These are phyloP conservation scores for Protaetia brevitarsis DNA, from an alignment of 1,140 invertebrate species.

Conservation along the genomic window DNA sequence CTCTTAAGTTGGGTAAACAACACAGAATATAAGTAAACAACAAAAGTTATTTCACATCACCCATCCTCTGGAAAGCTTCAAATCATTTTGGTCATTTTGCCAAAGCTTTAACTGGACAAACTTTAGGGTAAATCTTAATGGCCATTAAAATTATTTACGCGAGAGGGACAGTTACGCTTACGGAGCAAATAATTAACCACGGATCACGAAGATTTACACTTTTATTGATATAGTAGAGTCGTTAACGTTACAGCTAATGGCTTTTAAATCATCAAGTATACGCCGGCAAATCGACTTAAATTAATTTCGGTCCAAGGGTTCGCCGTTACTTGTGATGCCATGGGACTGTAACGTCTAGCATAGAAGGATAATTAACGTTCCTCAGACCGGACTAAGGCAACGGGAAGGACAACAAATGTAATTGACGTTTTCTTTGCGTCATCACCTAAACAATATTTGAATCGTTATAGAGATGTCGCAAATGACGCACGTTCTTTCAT, in stretches of 20 bases:
- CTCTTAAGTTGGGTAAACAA: too few relatives aligned
- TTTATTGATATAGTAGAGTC: conserved; percentile 1
- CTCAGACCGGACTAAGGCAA: neutral
- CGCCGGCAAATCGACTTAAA: conserved; percentile 4
- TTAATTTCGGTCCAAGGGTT: conserved; percentile 7
- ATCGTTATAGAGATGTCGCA: too few relatives aligned
- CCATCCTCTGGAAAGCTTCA: too few relatives aligned
- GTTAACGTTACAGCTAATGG: conserved; percentile 3
- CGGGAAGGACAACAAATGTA: neutral
- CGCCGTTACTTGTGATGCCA: neutral
- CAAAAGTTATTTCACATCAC: too few relatives aligned
- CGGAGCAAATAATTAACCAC: conserved; percentile 1
- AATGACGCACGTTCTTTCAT: too few relatives aligned
- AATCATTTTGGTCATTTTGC: too few relatives aligned
- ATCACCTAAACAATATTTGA: too few relatives aligned
- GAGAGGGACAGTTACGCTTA: too few relatives aligned
- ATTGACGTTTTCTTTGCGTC: conserved; percentile 2
- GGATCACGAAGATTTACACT: conserved; percentile 6
- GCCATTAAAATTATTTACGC: too few relatives aligned
- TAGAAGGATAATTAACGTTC: neutral
- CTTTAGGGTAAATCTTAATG: too few relatives aligned
- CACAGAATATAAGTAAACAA: too few relatives aligned
- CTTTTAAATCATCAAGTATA: conserved; percentile 14
- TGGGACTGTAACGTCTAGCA: neutral
- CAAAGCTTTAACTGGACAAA: too few relatives aligned